Conservation (phyloP, 2,113 vertebrate species). For the Amazona vittata region DNA sequence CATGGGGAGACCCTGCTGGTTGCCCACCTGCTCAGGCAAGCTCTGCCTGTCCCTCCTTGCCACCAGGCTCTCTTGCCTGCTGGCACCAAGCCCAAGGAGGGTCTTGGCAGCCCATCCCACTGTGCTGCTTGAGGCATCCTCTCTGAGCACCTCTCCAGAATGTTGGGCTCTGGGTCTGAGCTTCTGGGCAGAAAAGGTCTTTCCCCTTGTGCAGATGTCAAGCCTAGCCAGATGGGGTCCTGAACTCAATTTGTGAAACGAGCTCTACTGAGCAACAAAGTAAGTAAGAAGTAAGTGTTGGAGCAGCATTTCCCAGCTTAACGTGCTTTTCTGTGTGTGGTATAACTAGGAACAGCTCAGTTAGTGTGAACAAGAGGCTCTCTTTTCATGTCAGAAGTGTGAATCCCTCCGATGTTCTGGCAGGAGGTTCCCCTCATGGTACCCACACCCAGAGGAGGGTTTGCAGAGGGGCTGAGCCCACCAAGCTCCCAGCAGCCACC, state of each 20-base stretch:
- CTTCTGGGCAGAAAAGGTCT: background rate
- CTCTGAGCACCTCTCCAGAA: background rate
- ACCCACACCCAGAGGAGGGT: background rate
- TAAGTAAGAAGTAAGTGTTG: background rate
- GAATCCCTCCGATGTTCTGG: rapidly evolving
- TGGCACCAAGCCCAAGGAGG: background rate
- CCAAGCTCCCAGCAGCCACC: background rate
- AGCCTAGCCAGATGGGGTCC: background rate
- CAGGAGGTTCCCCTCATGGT: background rate
- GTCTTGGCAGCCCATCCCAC: background rate
- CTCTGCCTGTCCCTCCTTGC: background rate
- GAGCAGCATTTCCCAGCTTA: background rate
- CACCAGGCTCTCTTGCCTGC: background rate
- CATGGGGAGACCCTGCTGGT: rapidly evolving
- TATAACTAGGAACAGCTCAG: rapidly evolving
- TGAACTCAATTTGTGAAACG: background rate
- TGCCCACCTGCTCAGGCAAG: rapidly evolving
- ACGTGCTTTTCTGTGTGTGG: background rate
- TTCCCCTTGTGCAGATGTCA: background rate
- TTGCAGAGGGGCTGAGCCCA: background rate
- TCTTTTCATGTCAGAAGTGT: rapidly evolving
- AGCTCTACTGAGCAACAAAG: background rate
- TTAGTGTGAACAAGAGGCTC: background rate
- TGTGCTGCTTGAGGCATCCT: rapidly evolving
- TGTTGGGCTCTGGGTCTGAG: background rate